Percentiles rank a stretch among this genome's conserved stretches.
Evolutionary conservation across 2,797 vertebrate species (phyloP).

Genomic region (Tadarida brasiliensis): DNA sequence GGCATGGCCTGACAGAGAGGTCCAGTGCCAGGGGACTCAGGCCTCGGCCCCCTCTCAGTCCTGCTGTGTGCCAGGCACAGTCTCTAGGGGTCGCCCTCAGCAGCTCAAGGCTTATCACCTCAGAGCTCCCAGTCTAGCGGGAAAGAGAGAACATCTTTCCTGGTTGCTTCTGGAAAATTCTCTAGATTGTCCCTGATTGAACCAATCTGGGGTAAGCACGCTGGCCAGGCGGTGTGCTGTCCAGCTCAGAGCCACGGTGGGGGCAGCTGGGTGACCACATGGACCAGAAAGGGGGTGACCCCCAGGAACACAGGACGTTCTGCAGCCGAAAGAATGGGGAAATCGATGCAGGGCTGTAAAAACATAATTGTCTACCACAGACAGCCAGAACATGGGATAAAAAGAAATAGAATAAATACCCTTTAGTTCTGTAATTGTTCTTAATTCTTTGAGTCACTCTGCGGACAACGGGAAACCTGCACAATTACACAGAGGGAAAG

Average conservation of each 20-base stretch:
- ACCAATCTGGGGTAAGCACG: not conserved
- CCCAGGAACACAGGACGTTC: not conserved
- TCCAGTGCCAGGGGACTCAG: not conserved
- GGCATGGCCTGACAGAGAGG: not conserved
- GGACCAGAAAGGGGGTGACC: not conserved
- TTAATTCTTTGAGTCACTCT: slow-evolving; percentile 16
- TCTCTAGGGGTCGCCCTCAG: not conserved
- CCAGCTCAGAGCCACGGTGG: not conserved
- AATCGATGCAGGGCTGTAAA: not conserved
- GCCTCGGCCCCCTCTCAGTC: not conserved
- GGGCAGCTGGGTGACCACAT: not conserved
- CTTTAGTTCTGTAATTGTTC: not conserved
- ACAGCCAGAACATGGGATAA: not conserved
- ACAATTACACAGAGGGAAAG: not conserved
- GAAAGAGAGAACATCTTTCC: not conserved
- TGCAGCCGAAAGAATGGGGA: not conserved
- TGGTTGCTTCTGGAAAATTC: not conserved
- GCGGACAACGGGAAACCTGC: not conserved
- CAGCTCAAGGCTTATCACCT: not conserved
- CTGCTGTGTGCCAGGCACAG: not conserved
- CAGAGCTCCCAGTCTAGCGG: not conserved
- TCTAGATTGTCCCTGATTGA: not conserved
- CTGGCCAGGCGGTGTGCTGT: not conserved
- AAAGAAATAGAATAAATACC: not conserved
- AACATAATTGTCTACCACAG: not conserved